These are phyloP conservation scores for Erythrocercus mccallii DNA, from an alignment of 2,113 vertebrate genomes.

Conservation along the genomic window DNA sequence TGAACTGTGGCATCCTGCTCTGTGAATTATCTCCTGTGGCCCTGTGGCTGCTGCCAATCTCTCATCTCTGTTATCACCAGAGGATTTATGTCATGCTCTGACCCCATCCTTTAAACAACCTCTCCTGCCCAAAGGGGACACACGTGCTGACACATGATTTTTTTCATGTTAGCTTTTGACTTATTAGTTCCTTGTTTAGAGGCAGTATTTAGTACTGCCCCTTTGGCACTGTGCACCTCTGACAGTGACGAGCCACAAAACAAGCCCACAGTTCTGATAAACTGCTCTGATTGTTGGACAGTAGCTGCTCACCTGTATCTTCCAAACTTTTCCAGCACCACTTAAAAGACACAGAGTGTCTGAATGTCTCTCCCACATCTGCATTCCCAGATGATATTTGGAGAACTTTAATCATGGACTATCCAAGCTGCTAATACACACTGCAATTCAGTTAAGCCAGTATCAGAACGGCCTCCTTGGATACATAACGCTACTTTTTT, in stretches of 20 bases:
- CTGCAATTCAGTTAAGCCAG: not conserved
- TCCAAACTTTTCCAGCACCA: not conserved
- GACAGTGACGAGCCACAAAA: not conserved
- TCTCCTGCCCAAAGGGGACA: not conserved
- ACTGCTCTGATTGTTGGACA: not conserved
- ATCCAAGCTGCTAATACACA: not conserved
- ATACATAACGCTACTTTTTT: not conserved
- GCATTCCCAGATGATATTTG: not conserved
- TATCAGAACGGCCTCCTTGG: not conserved
- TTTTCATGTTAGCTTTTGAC: not conserved
- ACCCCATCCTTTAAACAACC: not conserved
- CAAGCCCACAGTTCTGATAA: not conserved
- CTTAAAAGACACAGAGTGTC: not conserved
- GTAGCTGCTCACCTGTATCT: not conserved
- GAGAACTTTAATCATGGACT: not conserved
- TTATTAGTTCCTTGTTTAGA: not conserved
- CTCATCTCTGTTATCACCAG: not conserved
- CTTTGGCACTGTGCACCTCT: not conserved
- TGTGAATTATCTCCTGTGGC: not conserved
- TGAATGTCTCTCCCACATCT: not conserved
- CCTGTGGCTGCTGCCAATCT: not conserved
- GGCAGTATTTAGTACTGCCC: not conserved
- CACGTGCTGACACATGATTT: not conserved
- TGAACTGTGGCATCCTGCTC: not conserved
- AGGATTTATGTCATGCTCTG: not conserved